A percentile compares a stretch with the other conserved stretches of the same genome.
Conservation (phyloP, 2,888 invertebrate genomes). For the Cataglyphis altisquamis region DNA sequence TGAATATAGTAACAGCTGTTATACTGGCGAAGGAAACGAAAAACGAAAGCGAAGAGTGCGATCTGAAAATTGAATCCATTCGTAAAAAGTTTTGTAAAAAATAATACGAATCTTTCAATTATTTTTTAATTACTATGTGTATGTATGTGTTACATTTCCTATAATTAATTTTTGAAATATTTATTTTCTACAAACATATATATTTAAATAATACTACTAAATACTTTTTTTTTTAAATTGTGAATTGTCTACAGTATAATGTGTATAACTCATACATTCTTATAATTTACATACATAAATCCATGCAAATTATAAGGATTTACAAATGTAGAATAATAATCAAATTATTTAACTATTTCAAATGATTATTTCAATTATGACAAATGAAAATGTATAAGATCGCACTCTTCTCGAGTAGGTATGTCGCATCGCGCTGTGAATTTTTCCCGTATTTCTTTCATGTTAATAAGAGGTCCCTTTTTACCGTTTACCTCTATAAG, state of each 20-base stretch:
- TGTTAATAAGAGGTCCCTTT: constrained; percentile 9
- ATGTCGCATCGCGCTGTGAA: constrained; percentile 18
- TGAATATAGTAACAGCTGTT: neutral
- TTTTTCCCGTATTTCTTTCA: constrained; percentile 28
- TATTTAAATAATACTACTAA: neutral
- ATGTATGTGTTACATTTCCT: neutral
- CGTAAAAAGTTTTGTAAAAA: neutral
- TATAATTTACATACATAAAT: neutral
- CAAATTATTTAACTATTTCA: neutral
- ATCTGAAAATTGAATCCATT: constrained; percentile 3
- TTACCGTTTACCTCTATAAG: constrained; percentile 69
- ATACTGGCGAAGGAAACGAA: constrained; percentile 34
- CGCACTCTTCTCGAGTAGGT: neutral
- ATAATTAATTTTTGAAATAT: neutral
- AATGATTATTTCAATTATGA: neutral
- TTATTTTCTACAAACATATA: neutral
- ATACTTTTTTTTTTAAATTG: too few relatives aligned
- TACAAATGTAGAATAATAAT: neutral
- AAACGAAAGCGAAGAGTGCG: constrained; percentile 34
- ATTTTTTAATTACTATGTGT: neutral
- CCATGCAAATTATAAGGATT: neutral
- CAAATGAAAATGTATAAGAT: constrained; percentile 9
- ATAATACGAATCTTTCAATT: neutral
- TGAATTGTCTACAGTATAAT: too few relatives aligned
- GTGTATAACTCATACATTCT: neutral